Percentiles rank a stretch among this genome's conserved stretches.
Evolutionary conservation across 1,140 invertebrate genomes (phyloP).

Genomic region (Adoxophyes honmai): DNA sequence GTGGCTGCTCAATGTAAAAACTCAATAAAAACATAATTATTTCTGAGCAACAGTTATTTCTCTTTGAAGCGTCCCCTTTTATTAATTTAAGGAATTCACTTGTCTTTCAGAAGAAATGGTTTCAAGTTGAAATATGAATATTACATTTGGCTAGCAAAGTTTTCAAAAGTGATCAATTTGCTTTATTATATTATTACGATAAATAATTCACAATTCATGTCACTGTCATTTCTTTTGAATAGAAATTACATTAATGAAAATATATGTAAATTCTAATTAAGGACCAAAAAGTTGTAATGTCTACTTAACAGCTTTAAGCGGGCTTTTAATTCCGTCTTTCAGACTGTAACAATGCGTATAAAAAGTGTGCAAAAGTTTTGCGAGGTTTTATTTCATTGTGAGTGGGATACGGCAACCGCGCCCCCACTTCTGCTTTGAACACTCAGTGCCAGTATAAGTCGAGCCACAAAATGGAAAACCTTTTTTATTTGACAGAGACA

Average conservation of each 20-base stretch:
- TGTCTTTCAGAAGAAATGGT: not conserved
- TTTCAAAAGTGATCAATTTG: not conserved
- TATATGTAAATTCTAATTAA: not conserved
- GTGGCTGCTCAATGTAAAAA: not conserved
- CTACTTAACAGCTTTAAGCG: constrained; percentile 6
- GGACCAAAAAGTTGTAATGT: not conserved
- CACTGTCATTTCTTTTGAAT: not conserved
- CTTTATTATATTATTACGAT: too few relatives aligned
- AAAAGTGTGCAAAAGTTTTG: constrained; percentile 33
- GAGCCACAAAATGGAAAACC: constrained; percentile 46
- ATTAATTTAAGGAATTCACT: constrained; percentile 2
- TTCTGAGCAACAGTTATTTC: not conserved
- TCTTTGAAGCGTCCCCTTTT: not conserved
- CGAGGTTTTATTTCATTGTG: constrained; percentile 41
- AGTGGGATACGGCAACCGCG: constrained; percentile 31
- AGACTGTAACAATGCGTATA: constrained; percentile 33
- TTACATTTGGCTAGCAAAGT: not conserved
- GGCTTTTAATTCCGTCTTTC: constrained; percentile 30
- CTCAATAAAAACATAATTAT: not conserved
- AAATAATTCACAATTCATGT: too few relatives aligned
- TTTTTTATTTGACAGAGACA: constrained; percentile 40
- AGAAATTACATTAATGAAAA: not conserved
- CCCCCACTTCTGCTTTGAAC: constrained; percentile 40
- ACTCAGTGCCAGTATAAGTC: constrained; percentile 42
- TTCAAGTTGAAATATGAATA: not conserved